Conservation (phyloP, 2,113 vertebrate species). For the Panthera tigris region DNA sequence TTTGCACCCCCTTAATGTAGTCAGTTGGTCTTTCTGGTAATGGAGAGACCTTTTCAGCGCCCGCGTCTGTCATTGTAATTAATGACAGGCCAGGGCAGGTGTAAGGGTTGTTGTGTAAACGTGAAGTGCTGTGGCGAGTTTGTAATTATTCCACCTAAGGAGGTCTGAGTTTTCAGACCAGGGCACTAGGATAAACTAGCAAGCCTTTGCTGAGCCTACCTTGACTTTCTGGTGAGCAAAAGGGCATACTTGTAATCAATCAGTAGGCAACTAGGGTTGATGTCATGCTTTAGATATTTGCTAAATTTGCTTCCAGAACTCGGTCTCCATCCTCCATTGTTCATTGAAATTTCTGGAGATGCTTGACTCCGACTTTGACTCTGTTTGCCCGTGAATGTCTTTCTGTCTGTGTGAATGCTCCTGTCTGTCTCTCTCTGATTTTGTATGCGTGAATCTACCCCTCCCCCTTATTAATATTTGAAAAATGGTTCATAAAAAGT, state of each 20-base stretch:
- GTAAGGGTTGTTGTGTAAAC: neutral
- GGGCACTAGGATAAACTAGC: neutral
- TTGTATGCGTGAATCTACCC: neutral
- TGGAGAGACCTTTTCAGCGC: neutral
- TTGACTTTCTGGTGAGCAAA: slow-evolving; percentile 13
- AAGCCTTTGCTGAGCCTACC: neutral
- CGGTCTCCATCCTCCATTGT: neutral
- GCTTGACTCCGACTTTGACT: neutral
- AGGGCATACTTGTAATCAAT: neutral
- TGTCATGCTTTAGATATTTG: neutral
- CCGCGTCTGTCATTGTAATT: neutral
- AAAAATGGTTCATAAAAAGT: neutral
- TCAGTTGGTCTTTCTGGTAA: neutral
- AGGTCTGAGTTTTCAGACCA: neutral
- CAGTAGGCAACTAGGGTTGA: neutral
- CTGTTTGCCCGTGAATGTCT: neutral
- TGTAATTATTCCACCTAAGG: neutral
- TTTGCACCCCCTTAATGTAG: neutral
- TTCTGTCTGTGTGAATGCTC: neutral
- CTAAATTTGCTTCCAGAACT: neutral
- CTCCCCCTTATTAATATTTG: neutral
- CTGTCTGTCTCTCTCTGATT: neutral
- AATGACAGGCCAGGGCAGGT: neutral
- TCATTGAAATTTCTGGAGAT: neutral
- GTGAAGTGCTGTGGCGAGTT: neutral